Evolutionary conservation across 2,888 invertebrate species (phyloP).

Genomic region (Choristoneura rosaceana): DNA sequence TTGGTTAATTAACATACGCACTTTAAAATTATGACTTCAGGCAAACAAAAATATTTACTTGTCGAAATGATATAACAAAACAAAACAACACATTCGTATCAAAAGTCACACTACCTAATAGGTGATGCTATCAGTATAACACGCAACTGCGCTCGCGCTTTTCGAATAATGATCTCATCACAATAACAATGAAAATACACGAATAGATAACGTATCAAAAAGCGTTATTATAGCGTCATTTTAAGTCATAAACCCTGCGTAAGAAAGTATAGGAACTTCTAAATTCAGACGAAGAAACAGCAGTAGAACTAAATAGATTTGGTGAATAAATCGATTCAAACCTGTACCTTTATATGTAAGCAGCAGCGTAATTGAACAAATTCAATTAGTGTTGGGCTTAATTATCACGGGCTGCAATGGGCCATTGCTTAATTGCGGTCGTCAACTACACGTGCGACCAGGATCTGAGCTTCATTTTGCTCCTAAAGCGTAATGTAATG

Average conservation of each 20-base stretch:
- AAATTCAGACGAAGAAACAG: not conserved
- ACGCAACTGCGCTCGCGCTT: conserved; percentile 5
- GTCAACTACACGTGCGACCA: conserved; percentile 61
- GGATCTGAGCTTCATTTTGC: conserved; percentile 13
- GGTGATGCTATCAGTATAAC: not conserved
- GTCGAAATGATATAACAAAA: not conserved
- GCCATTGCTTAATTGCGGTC: conserved; percentile 64
- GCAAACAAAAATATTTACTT: conserved; percentile 8
- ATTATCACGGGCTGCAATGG: conserved; percentile 56
- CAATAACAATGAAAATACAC: not conserved
- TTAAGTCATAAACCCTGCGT: not conserved
- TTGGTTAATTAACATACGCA: conserved; percentile 1
- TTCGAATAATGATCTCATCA: not conserved
- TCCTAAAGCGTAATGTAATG: conserved; percentile 12
- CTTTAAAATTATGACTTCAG: conserved; percentile 2
- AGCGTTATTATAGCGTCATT: not conserved
- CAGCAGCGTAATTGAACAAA: conserved; percentile 52
- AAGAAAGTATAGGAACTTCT: not conserved
- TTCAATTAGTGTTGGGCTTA: conserved; percentile 67
- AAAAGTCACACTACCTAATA: not conserved
- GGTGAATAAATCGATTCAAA: not conserved
- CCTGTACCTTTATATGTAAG: conserved; percentile 15
- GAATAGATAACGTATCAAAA: not conserved
- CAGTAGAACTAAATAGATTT: not conserved
- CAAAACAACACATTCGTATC: not conserved